phyloP scores from a whole-genome alignment of 2,888 invertebrate genomes.

The Pomacea canaliculata region DNA sequence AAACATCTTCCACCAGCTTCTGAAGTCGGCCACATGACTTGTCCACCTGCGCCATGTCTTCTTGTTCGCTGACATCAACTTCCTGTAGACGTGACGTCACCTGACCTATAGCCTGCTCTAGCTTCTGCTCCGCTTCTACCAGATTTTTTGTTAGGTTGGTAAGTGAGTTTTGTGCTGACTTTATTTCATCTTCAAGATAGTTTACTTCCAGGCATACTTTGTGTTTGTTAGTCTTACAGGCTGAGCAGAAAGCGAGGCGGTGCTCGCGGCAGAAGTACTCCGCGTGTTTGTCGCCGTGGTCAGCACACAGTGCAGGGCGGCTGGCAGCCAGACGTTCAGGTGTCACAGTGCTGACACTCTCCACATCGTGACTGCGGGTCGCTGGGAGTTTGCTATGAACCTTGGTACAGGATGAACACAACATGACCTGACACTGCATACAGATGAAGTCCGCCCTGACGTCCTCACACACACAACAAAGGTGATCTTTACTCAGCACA shows the following conservation, averaged over 20 bases:
- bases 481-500: background rate
- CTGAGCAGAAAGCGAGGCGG: background rate
- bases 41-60: no score
- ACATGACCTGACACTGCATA: background rate
- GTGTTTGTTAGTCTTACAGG: background rate
- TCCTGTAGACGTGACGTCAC: no score
- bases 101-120: no score
- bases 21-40: no score
- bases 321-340: constrained; percentile 1
- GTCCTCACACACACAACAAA: background rate
- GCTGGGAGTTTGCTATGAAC: background rate
- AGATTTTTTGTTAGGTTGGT: no score
- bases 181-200: no score
- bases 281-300: background rate
- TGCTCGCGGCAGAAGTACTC: background rate
- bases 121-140: no score
- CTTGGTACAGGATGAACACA: background rate
- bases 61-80: no score
- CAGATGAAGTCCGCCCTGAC: background rate
- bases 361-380: background rate
- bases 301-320: background rate
- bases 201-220: no score
- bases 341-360: background rate
- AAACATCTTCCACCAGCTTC: no score
- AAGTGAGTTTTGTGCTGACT: background rate